A percentile compares a stretch with the other conserved stretches of the same genome.
These are phyloP conservation scores for Pasiphila rectangulata DNA, from an alignment of 2,888 invertebrate genomes.

Conservation along the genomic window DNA sequence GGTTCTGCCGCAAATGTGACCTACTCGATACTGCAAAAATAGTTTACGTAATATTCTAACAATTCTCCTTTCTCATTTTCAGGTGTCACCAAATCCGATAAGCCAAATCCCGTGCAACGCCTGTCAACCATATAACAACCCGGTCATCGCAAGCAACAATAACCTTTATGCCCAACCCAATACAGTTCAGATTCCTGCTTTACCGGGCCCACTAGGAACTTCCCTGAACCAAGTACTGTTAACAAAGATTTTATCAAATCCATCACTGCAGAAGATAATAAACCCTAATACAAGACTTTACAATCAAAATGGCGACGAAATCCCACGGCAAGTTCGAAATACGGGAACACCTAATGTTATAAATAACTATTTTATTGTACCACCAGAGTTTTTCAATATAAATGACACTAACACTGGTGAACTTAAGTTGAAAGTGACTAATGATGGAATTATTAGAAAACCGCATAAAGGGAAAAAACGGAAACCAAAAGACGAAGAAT, in stretches of 20 bases:
- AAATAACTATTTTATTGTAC: constrained; percentile 50
- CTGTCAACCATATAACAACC: constrained; percentile 26
- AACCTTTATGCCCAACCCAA: constrained; percentile 36
- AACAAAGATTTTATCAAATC: constrained; percentile 41
- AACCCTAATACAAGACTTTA: constrained; percentile 38
- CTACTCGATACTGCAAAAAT: too few species aligned
- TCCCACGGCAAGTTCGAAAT: constrained; percentile 25
- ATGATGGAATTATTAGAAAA: constrained; percentile 6
- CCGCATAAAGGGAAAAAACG: not conserved
- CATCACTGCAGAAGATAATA: constrained; percentile 39
- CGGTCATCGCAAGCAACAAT: constrained; percentile 30
- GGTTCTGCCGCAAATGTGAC: too few species aligned
- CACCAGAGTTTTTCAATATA: constrained; percentile 38
- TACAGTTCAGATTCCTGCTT: constrained; percentile 37
- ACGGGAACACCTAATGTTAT: constrained; percentile 38
- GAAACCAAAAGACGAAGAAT: constrained; percentile 2
- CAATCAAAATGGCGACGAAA: constrained; percentile 40
- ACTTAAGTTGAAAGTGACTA: constrained; percentile 1
- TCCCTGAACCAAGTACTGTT: constrained; percentile 40
- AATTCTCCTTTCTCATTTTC: constrained; percentile 34
- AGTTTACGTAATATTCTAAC: too few species aligned
- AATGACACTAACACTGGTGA: constrained; percentile 24
- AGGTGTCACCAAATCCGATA: constrained; percentile 49
- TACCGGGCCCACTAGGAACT: constrained; percentile 24
- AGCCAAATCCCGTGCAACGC: constrained; percentile 21